Evolutionary conservation across 2,113 vertebrate genomes (phyloP).

Genomic region (Corythornis madagascariensis): DNA sequence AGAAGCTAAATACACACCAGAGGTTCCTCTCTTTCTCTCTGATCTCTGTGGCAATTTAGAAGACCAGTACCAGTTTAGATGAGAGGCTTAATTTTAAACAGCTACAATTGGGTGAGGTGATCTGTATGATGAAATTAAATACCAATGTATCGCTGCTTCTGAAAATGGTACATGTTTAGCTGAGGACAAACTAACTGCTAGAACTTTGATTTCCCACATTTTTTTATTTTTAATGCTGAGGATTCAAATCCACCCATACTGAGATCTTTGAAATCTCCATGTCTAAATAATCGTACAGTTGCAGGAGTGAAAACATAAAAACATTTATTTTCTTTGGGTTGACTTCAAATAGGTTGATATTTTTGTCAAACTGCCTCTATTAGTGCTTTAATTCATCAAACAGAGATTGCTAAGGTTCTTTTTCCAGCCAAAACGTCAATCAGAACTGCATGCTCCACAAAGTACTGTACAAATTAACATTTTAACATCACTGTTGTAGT

Average conservation of each 20-base stretch:
- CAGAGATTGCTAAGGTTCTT: constrained; percentile 42
- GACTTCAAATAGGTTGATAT: constrained; percentile 36
- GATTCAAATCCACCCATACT: background rate
- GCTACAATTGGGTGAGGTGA: background rate
- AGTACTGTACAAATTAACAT: constrained; percentile 31
- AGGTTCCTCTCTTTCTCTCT: background rate
- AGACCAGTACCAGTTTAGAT: background rate
- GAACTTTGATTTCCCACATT: background rate
- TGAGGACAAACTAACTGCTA: background rate
- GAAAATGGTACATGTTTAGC: background rate
- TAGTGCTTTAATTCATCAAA: constrained; percentile 50
- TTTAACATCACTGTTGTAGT: constrained; percentile 21
- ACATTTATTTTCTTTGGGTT: background rate
- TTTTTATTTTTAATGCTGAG: background rate
- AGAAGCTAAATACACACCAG: background rate
- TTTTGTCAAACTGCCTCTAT: constrained; percentile 28
- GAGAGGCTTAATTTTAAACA: background rate
- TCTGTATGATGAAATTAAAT: background rate
- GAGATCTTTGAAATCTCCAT: background rate
- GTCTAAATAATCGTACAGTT: background rate
- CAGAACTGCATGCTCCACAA: constrained; percentile 17
- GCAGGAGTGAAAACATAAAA: background rate
- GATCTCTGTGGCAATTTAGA: background rate
- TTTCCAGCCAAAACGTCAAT: constrained; percentile 44
- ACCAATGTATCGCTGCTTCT: background rate